These are phyloP conservation scores for Phodopus roborovskii DNA, from an alignment of 2,113 vertebrate species.

Conservation along the genomic window DNA sequence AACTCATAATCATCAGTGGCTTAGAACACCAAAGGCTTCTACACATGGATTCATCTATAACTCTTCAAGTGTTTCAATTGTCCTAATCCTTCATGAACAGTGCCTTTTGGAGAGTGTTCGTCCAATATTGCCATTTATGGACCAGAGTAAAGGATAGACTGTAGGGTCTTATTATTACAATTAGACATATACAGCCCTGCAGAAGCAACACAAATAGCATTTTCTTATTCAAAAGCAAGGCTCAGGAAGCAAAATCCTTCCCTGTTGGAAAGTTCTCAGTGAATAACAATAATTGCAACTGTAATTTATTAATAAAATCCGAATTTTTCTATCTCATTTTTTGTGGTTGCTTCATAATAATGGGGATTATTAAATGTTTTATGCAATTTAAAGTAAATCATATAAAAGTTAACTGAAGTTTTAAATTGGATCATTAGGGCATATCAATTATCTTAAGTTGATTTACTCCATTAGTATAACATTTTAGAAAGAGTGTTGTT, in stretches of 20 bases:
- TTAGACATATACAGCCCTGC: not conserved
- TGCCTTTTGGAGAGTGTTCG: not conserved
- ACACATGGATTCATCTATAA: not conserved
- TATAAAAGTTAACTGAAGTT: not conserved
- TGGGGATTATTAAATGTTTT: not conserved
- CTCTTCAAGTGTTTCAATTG: not conserved
- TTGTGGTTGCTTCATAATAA: not conserved
- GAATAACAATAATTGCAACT: not conserved
- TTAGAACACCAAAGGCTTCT: not conserved
- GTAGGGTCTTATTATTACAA: not conserved
- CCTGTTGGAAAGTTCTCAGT: not conserved
- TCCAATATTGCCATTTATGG: not conserved
- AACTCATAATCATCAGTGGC: not conserved
- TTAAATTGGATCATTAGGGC: not conserved
- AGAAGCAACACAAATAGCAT: not conserved
- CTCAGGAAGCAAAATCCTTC: not conserved
- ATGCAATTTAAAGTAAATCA: not conserved
- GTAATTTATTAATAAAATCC: not conserved
- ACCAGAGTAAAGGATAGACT: not conserved
- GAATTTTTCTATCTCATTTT: not conserved
- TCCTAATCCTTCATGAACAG: not conserved
- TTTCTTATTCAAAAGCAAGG: not conserved
- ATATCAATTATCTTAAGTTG: not conserved
- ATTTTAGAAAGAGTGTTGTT: not conserved
- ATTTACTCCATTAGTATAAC: not conserved